Conservation (phyloP, 2,888 invertebrate genomes). For the Chrysomela aeneicollis region DNA sequence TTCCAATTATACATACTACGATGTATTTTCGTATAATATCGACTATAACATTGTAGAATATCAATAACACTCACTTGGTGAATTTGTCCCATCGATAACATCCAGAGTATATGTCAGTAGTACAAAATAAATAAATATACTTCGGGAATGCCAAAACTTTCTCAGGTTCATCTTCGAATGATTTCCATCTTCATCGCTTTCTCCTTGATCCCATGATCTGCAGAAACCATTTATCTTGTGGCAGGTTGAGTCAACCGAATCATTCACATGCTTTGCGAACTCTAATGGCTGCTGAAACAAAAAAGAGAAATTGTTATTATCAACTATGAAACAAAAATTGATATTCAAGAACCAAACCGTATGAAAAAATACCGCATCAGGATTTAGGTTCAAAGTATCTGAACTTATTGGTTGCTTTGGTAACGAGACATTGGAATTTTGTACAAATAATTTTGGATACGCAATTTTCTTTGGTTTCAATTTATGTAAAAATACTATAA, state of each 20-base stretch:
- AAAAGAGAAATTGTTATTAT: not conserved
- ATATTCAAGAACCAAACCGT: too few relatives aligned
- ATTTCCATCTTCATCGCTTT: slow-evolving; percentile 26
- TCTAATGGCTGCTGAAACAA: not conserved
- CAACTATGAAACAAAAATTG: too few relatives aligned
- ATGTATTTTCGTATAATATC: too few relatives aligned
- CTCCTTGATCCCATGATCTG: not conserved
- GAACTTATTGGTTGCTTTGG: too few relatives aligned
- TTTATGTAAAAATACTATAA: too few relatives aligned
- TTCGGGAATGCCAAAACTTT: slow-evolving; percentile 30
- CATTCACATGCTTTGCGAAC: not conserved
- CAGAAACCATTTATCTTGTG: not conserved
- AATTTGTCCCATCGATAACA: slow-evolving; percentile 7
- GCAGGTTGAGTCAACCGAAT: not conserved
- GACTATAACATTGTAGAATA: too few relatives aligned
- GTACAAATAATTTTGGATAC: too few relatives aligned
- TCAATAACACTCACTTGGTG: not conserved
- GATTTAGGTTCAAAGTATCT: too few relatives aligned
- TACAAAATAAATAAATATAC: slow-evolving; percentile 24
- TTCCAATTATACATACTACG: too few relatives aligned
- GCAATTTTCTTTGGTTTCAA: too few relatives aligned
- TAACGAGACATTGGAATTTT: too few relatives aligned
- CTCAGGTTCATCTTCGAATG: slow-evolving; percentile 27
- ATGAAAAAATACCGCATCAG: too few relatives aligned
- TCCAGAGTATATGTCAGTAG: slow-evolving; percentile 17